Percentiles rank a stretch among this genome's conserved stretches.
Evolutionary conservation across 2,797 vertebrate genomes (phyloP).

Genomic region (Myotis daubentonii): DNA sequence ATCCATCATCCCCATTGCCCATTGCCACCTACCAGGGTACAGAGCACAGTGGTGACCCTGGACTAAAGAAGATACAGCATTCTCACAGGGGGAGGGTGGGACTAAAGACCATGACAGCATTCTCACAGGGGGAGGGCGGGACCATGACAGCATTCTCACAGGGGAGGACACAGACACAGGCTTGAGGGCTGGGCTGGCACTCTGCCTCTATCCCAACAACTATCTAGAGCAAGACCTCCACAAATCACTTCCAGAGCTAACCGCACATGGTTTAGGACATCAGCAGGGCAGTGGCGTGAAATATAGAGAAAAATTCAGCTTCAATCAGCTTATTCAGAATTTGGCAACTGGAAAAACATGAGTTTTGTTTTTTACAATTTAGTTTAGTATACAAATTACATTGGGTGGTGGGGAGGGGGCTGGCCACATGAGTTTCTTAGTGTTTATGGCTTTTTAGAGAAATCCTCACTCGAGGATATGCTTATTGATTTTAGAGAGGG

Average conservation of each 20-base stretch:
- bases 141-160: no score
- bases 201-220: neutral
- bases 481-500: no score
- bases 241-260: accelerated
- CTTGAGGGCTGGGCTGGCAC: neutral
- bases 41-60: neutral
- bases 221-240: neutral
- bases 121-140: no score
- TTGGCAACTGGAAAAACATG: neutral
- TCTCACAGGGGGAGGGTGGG: no score
- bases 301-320: neutral
- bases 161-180: neutral
- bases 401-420: neutral
- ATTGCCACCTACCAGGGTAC: neutral
- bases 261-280: neutral
- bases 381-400: neutral
- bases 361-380: neutral
- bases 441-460: no score
- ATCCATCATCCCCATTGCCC: neutral
- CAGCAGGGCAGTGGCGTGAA: neutral
- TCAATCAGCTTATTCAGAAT: neutral
- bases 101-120: no score
- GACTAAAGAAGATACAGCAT: no score
- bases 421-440: neutral
- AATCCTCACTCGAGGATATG: no score